phyloP scores from a whole-genome alignment of 2,113 vertebrate species.

The Heteronetta atricapilla region DNA sequence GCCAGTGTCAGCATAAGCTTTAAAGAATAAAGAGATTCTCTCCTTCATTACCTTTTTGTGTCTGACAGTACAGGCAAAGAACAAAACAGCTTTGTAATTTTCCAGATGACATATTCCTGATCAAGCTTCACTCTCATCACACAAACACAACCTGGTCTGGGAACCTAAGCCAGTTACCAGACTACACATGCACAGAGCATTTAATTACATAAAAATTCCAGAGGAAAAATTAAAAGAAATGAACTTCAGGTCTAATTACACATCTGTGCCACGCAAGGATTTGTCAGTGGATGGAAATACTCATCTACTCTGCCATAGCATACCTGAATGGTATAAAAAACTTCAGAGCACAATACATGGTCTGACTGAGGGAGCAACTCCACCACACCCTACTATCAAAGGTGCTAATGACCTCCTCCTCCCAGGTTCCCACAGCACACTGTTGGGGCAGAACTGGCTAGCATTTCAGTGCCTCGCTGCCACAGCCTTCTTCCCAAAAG shows the following conservation, averaged over 20 bases:
- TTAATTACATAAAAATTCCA: neutral
- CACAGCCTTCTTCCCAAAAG: neutral
- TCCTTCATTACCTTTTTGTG: neutral
- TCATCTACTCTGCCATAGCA: fast-evolving
- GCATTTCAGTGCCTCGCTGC: neutral
- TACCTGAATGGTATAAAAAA: neutral
- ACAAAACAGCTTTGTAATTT: neutral
- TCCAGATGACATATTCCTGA: neutral
- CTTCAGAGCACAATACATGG: neutral
- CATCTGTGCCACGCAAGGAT: neutral
- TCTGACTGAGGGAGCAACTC: neutral
- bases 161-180: neutral
- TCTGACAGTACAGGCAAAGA: neutral
- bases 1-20: neutral
- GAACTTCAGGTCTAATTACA: neutral
- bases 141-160: neutral
- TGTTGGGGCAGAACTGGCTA: no score
- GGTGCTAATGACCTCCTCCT: neutral
- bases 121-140: neutral
- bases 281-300: neutral
- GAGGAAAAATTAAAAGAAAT: neutral
- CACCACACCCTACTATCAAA: neutral
- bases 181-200: neutral
- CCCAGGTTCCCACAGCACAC: neutral
- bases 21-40: neutral